Evolutionary conservation across 2,888 invertebrate species (phyloP), one percentile per base, ranked within the genome.

Genomic region (Cheilosia scutellata): DNA sequence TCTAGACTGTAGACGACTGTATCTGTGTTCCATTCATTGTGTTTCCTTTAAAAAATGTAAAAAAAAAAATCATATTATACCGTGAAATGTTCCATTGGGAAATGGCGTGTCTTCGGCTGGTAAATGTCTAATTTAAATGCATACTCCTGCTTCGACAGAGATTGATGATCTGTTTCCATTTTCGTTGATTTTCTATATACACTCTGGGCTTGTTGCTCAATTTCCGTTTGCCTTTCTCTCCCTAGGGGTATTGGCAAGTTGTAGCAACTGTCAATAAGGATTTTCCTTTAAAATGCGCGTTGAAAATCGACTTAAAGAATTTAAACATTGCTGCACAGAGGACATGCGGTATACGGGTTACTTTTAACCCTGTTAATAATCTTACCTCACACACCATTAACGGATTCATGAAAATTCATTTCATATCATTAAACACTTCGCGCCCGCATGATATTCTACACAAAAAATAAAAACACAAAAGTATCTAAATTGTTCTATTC

Each of bases 41-140:
- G 53, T 16, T 40, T 78, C 71, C 77, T 44, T 60, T 40, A n/a
- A 33, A 33, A 49, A 40, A 37, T n/a, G n/a, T n/a, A n/a, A 62
- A 66, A 65, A 53, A 44, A 25, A 29, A 57, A 77, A 65, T 63
- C 72, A n/a, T 74, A 78, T 79, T 63, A 74, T 72, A 65, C 82
- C 76, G 76, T 86, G 86, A 72, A 86, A 86, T 75, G 86, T 82
- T 86, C 68, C 63, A 72, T 29, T 42, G 82, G 82, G 82, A 82
- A 70, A 75, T 87, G 74, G 82, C 74, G 70, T 87, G 82, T 87
- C 87, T 74, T 82, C 77, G 87, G 49, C 78, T 84, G 80, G 82
- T 90, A 91, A 91, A 91, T 91, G 91, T 91, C 90, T 91, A 91
- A 91, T 91, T 91, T 91, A 91, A 90, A 91, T 91, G 91, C 91